Conservation (phyloP, 2,797 vertebrate genomes). For the Pristis pectinata region DNA sequence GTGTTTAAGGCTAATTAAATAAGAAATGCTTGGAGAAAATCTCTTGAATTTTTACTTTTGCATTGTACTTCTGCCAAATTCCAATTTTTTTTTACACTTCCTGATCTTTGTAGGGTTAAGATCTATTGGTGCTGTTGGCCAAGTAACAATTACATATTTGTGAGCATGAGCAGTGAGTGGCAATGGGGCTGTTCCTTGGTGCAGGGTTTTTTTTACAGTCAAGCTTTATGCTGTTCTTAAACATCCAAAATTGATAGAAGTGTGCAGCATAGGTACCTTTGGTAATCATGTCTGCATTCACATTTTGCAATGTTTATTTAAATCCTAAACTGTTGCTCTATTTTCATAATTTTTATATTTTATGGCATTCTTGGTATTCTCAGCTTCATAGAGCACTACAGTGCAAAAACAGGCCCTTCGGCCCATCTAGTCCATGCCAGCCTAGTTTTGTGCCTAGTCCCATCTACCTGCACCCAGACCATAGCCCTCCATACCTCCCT, state of each 20-base stretch:
- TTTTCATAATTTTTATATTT: neutral
- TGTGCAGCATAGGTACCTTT: neutral
- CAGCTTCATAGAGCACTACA: neutral
- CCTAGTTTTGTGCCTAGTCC: too few relatives aligned
- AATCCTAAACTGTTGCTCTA: neutral
- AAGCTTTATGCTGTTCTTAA: neutral
- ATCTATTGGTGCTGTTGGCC: neutral
- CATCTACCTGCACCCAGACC: too few relatives aligned
- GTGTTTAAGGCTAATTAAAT: neutral
- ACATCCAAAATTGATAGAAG: neutral
- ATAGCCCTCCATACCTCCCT: too few relatives aligned
- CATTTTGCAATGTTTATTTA: neutral
- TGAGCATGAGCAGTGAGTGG: neutral
- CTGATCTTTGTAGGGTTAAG: neutral
- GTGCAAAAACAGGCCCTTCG: too few relatives aligned
- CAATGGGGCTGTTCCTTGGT: neutral
- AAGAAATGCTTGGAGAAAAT: neutral
- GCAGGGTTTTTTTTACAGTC: neutral
- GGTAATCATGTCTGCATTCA: neutral
- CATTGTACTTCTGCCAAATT: neutral
- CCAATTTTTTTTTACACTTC: neutral
- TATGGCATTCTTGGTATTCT: neutral
- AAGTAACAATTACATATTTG: too few relatives aligned
- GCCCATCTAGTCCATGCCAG: too few relatives aligned
- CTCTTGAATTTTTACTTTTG: neutral